Conservation (phyloP, 2,888 invertebrate species). For the Ennomos quercinarius region DNA sequence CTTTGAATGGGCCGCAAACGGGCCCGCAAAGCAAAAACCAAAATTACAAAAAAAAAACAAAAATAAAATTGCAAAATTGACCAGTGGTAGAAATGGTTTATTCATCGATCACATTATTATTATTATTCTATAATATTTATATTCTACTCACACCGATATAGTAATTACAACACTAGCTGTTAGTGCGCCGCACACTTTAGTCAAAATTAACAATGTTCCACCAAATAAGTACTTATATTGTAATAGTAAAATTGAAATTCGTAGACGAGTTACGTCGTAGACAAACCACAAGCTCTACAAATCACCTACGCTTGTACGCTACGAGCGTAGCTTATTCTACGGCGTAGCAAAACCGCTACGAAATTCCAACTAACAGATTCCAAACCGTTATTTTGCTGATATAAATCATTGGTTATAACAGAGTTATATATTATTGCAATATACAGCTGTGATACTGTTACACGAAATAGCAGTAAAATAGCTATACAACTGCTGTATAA, state of each 20-base stretch:
- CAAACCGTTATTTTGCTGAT: not conserved
- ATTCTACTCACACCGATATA: too few species aligned
- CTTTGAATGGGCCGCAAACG: too few species aligned
- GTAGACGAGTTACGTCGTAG: too few species aligned
- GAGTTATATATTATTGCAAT: conserved; percentile 10
- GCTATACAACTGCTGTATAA: conserved; percentile 10
- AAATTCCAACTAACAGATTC: conserved; percentile 5
- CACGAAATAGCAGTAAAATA: conserved; percentile 16
- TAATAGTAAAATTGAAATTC: too few species aligned
- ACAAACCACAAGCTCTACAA: conserved; percentile 11
- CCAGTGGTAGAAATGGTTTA: too few species aligned
- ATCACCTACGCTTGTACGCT: conserved; percentile 6
- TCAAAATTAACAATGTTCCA: not conserved
- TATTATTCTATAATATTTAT: too few species aligned
- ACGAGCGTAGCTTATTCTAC: conserved; percentile 22
- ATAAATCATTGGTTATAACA: conserved; percentile 4
- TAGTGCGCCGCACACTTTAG: not conserved
- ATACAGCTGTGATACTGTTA: conserved; percentile 4
- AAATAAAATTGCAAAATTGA: too few species aligned
- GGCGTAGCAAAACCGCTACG: conserved; percentile 15
- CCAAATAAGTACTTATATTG: too few species aligned
- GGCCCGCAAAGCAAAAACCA: too few species aligned
- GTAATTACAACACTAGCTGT: too few species aligned
- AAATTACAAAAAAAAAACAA: too few species aligned
- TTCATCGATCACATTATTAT: too few species aligned